Conservation (phyloP, 2,888 invertebrate species). For the Teleogryllus oceanicus region DNA sequence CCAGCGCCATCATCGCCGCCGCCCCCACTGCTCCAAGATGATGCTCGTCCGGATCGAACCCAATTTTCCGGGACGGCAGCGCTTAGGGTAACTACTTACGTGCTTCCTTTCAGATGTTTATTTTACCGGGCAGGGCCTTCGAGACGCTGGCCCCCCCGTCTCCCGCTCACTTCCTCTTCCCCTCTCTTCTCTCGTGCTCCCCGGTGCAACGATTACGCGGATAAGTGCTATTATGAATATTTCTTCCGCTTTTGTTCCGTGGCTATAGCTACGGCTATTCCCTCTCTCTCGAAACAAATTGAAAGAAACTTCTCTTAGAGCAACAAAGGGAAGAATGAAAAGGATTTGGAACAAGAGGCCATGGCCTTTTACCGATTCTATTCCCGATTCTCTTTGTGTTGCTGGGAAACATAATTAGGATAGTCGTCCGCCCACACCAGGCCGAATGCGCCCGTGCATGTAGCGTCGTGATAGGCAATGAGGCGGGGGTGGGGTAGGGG, state of each 20-base stretch:
- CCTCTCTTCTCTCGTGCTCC: background rate
- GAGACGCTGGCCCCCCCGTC: background rate
- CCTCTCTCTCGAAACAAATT: background rate
- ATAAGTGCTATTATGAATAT: slow-evolving; percentile 5
- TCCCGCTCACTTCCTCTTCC: background rate
- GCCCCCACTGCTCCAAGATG: background rate
- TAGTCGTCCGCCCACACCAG: too few relatives aligned
- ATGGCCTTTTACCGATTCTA: background rate
- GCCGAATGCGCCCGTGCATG: too few relatives aligned
- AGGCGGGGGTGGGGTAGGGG: too few relatives aligned
- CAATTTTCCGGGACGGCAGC: slow-evolving; percentile 10
- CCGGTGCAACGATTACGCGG: background rate
- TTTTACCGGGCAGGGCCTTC: background rate
- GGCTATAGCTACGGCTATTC: background rate
- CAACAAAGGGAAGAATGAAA: background rate
- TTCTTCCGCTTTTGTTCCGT: slow-evolving; percentile 3
- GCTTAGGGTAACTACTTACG: slow-evolving; percentile 18
- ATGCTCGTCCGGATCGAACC: background rate
- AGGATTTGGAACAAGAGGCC: background rate
- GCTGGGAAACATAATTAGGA: background rate
- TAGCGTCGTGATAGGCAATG: too few relatives aligned
- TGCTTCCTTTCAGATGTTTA: slow-evolving; percentile 10
- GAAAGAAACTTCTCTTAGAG: slow-evolving; percentile 2
- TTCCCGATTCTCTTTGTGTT: slow-evolving; percentile 1
- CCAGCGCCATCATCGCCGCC: background rate